These are phyloP conservation scores for Spatulosminthurus flaviceps DNA, from an alignment of 2,888 invertebrate genomes.

Conservation along the genomic window DNA sequence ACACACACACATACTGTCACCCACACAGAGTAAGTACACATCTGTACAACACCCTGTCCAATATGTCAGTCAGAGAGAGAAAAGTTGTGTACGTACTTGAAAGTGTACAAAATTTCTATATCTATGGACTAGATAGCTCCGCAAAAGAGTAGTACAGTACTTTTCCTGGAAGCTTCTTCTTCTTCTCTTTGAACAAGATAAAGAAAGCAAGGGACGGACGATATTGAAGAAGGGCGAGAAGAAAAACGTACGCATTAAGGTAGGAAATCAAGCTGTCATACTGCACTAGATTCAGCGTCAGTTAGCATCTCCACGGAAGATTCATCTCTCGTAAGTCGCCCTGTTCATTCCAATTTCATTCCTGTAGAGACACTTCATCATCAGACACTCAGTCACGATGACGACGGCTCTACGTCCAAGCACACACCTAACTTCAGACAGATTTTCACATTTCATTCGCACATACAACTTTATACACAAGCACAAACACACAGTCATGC, in stretches of 20 bases:
- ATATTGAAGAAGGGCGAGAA: constrained; percentile 10
- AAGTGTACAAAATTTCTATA: no score
- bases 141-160: background rate
- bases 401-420: constrained; percentile 25
- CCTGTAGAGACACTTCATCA: constrained; percentile 41
- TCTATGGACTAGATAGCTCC: background rate
- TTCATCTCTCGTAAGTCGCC: constrained; percentile 52
- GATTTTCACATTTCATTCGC: constrained; percentile 30
- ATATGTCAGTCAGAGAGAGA: background rate
- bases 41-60: background rate
- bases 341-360: constrained; percentile 42
- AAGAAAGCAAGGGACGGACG: constrained; percentile 22
- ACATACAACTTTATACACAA: no score
- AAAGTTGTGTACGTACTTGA: no score
- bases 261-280: constrained; percentile 60
- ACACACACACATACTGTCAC: background rate
- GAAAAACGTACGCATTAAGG: constrained; percentile 48
- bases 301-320: constrained; percentile 56
- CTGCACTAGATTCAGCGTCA: constrained; percentile 58
- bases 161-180: no score
- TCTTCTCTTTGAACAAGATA: no score
- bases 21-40: background rate
- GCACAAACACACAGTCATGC: background rate
- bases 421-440: constrained; percentile 12
- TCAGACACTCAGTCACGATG: constrained; percentile 40